Conservation (phyloP, 2,888 invertebrate species). For the Megalurothrips usitatus region DNA sequence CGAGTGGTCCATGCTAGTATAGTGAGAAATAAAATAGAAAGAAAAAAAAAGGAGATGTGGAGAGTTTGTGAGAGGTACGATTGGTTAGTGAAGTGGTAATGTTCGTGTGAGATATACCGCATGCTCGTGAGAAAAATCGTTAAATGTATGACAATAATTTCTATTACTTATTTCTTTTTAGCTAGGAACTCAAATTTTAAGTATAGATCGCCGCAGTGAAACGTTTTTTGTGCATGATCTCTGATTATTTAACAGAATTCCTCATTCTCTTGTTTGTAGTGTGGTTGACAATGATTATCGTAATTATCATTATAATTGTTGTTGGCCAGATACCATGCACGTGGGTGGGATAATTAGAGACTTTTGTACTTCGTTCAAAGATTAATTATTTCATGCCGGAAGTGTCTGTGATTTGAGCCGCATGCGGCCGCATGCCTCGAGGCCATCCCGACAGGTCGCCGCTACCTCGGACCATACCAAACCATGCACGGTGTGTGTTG, state of each 20-base stretch:
- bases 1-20: not conserved
- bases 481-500: slow-evolving; percentile 7
- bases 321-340: not conserved
- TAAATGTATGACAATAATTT: no score
- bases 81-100: no score
- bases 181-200: no score
- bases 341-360: not conserved
- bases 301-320: not conserved
- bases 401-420: not conserved
- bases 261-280: no score
- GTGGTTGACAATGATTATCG: not conserved
- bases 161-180: no score
- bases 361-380: not conserved
- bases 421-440: not conserved
- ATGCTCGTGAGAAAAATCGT: no score
- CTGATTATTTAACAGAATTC: no score
- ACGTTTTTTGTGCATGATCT: no score
- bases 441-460: not conserved
- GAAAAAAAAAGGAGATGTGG: not conserved
- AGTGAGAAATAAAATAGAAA: not conserved
- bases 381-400: slow-evolving; percentile 34
- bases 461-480: not conserved
- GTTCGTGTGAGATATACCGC: no score
- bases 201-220: no score
- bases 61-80: not conserved